These are phyloP conservation scores for Nothocercus julius DNA, from an alignment of 2,113 vertebrate genomes.

Conservation along the genomic window DNA sequence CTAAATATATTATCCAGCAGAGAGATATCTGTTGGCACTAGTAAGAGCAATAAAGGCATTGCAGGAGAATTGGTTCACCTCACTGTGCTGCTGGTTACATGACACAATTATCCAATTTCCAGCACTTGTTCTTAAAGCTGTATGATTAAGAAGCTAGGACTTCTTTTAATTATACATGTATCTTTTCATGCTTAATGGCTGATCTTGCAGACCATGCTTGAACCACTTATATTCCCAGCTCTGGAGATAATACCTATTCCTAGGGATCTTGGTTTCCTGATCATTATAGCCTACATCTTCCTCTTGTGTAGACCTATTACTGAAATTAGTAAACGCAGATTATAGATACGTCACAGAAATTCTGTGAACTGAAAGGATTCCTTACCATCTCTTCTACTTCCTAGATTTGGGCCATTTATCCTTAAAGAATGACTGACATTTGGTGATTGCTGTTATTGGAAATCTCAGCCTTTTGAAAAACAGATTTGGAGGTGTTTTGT, in stretches of 20 bases:
- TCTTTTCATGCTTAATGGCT: background rate
- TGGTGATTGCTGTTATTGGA: background rate
- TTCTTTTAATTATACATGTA: background rate
- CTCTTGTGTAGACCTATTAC: background rate
- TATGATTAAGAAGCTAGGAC: background rate
- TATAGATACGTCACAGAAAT: background rate
- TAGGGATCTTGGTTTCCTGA: background rate
- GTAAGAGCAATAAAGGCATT: background rate
- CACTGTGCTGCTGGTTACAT: background rate
- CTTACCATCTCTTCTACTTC: background rate
- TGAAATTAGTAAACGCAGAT: background rate
- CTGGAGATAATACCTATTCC: background rate
- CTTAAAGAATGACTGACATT: background rate
- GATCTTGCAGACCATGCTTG: background rate
- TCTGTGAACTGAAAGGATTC: background rate
- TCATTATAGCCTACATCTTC: background rate
- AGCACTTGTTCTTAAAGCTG: background rate
- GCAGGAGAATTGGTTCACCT: background rate
- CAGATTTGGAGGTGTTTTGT: background rate
- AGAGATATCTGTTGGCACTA: background rate
- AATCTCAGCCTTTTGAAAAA: constrained; percentile 4
- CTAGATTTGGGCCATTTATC: background rate
- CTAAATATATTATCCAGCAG: background rate
- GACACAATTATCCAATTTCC: background rate
- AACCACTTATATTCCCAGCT: background rate